phyloP scores from a whole-genome alignment of 92 coral and sea anemone species.

The Heteractis magnifica region DNA sequence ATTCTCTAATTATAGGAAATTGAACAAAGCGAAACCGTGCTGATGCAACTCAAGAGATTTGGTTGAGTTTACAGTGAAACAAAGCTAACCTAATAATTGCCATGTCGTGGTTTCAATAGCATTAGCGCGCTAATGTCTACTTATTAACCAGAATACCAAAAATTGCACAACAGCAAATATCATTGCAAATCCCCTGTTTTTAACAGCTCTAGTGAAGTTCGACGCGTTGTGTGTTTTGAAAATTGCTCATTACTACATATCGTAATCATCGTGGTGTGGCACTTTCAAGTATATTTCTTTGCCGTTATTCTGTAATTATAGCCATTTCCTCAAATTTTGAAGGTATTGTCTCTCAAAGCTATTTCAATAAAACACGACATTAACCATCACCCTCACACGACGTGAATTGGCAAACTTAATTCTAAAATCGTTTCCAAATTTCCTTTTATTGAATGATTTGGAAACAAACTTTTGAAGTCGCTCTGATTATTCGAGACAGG shows the following conservation, averaged over 20 bases:
- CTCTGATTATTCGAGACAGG: background rate
- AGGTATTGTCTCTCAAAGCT: background rate
- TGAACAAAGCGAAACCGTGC: background rate
- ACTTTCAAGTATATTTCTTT: constrained; percentile 6
- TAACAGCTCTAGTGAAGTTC: background rate
- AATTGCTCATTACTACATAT: background rate
- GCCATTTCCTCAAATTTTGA: constrained; percentile 10
- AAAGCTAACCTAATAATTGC: background rate
- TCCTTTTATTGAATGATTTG: background rate
- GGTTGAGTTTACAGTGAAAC: constrained; percentile 18
- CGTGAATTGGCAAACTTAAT: background rate
- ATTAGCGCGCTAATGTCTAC: background rate
- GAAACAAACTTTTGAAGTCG: background rate
- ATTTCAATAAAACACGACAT: constrained; percentile 1
- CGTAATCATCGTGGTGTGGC: background rate
- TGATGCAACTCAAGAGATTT: constrained; percentile 7
- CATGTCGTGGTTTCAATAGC: too few relatives aligned
- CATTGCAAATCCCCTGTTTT: background rate
- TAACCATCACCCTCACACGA: background rate
- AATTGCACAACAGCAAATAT: background rate
- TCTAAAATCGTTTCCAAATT: background rate
- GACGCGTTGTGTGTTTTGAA: constrained; percentile 1
- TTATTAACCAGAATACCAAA: background rate
- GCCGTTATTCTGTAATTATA: constrained; percentile 16
- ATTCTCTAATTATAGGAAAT: constrained; percentile 8